Base-by-base conservation (phyloP, 2,888 invertebrate species). In the Ectobius pallidus region DNA sequence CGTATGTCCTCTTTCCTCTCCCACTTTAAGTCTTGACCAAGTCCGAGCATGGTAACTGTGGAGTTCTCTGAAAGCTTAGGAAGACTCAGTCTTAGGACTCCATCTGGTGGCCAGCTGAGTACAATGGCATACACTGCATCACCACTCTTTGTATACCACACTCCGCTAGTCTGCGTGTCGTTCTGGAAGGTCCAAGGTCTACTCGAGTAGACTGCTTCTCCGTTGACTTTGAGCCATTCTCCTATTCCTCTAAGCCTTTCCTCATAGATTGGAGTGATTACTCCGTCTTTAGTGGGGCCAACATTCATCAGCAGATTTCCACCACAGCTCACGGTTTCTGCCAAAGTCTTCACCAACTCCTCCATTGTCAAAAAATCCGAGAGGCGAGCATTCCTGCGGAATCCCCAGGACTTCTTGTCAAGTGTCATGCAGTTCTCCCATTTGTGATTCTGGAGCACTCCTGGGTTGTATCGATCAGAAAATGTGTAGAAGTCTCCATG, bases 371-470 rank as follows among this genome's bases (percentile, higher is more conserved):
- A 82, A 77, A 91, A 91, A 78, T 95, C 91, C 6, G 84, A 80
- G 0, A 94, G 78, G 2, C 83, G 82, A 18, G 93, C 90, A 79
- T 93, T 90, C 77, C 92, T 87, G 55, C 94, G 85, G 80, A 89
- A 95, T 0, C 96, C 96, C 96, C 96, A 97, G 0, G 96, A 95
- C 22, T 85, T 79, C 77, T 86, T 88, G 80, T 99, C 98, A 52
- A 99, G 85, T 0, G 97, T 96, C 87, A 98, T 92, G 22, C 93
- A 93, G 82, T 97, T 97, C 83, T 98, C 98, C 96, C 97, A 99
- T 84, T 99, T 99, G 79, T 94, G 95, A 0, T 82, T 76, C 78
- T 88, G 88, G 11, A 92, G 82, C n/a, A 86, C 82, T 55, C 90
- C 90, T 79, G 93, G 93, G 84, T 92, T 93, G 79, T 87, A 95